Evolutionary conservation across 2,113 vertebrate species (phyloP), one percentile per base, ranked within the genome.

Genomic region (Phoxinus phoxinus): DNA sequence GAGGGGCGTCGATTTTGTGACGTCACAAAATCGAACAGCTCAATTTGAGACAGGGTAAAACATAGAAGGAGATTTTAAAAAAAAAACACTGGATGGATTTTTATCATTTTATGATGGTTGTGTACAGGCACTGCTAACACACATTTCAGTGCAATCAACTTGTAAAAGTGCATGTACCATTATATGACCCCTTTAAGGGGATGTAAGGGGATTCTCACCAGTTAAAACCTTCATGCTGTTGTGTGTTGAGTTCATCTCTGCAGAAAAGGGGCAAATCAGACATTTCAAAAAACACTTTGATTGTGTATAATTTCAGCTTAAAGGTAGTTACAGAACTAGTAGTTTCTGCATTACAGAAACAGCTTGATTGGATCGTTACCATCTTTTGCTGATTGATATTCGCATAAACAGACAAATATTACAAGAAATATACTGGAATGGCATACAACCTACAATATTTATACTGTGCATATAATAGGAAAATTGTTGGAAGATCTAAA

Each of bases 161-260:
- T n/a, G n/a, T n/a, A n/a, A n/a, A n/a, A n/a, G n/a, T n/a, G n/a
- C n/a, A n/a, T n/a, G n/a, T n/a, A n/a, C n/a, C n/a, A n/a, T n/a
- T n/a, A n/a, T n/a, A n/a, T n/a, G n/a, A n/a, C n/a, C n/a, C n/a
- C n/a, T n/a, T n/a, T n/a, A 41, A 32, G 44, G 91, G 83, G 87
- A 90, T 90, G 90, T 91, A 90, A 86, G 91, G 89, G 71, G 89
- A 89, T 25, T 46, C 71, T 73, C 37, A 73, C 71, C 71, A 92
- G 92, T 92, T 91, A 91, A 93, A 94, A 94, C 89, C 91, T 86
- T 94, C 93, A 51, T 93, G 93, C 81, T 93, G 90, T 89, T 90
- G 91, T 90, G 88, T 87, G 89, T 92, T 91, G 90, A 90, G 92
- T 89, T 94, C 92, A 41, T 37, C 67, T 71, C 35, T 71, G 67